phyloP scores from a whole-genome alignment of 2,797 vertebrate genomes.

The Anableps anableps region DNA sequence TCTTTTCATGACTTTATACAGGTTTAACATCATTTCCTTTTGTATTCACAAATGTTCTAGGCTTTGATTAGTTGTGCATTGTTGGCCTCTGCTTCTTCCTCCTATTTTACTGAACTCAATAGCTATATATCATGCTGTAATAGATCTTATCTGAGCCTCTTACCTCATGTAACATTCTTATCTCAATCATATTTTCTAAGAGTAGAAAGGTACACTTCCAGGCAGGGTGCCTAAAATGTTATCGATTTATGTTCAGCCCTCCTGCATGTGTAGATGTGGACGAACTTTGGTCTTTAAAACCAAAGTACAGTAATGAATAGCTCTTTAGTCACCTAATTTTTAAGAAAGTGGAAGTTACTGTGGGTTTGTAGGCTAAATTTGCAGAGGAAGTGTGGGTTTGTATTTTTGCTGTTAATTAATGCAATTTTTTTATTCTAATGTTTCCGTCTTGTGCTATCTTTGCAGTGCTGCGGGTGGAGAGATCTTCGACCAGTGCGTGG shows the following conservation, averaged over 20 bases:
- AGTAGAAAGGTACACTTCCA: slow-evolving; percentile 14
- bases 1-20: slow-evolving; percentile 1
- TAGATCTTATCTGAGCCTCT: slow-evolving; percentile 43
- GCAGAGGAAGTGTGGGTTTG: slow-evolving; percentile 14
- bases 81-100: slow-evolving; percentile 8
- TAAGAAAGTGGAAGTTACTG: slow-evolving; percentile 27
- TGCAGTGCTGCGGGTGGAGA: slow-evolving; percentile 86
- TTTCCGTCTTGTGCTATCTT: slow-evolving; percentile 49
- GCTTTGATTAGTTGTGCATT: neutral
- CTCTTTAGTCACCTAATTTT: slow-evolving; percentile 34
- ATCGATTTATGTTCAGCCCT: slow-evolving; percentile 41
- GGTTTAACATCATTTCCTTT: neutral
- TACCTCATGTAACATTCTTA: slow-evolving; percentile 40
- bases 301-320: slow-evolving; percentile 47
- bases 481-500: slow-evolving; percentile 87
- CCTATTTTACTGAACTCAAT: slow-evolving; percentile 12
- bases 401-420: slow-evolving; percentile 21
- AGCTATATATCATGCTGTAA: slow-evolving; percentile 11
- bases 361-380: slow-evolving; percentile 12
- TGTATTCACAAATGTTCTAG: slow-evolving; percentile 3
- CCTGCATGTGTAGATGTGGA: slow-evolving; percentile 47
- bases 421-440: slow-evolving; percentile 27
- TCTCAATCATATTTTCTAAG: slow-evolving; percentile 37
- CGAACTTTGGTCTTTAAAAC: slow-evolving; percentile 46
- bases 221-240: slow-evolving; percentile 17